These are phyloP conservation scores for Myopa testacea DNA, from an alignment of 2,888 invertebrate genomes.

Conservation along the genomic window DNA sequence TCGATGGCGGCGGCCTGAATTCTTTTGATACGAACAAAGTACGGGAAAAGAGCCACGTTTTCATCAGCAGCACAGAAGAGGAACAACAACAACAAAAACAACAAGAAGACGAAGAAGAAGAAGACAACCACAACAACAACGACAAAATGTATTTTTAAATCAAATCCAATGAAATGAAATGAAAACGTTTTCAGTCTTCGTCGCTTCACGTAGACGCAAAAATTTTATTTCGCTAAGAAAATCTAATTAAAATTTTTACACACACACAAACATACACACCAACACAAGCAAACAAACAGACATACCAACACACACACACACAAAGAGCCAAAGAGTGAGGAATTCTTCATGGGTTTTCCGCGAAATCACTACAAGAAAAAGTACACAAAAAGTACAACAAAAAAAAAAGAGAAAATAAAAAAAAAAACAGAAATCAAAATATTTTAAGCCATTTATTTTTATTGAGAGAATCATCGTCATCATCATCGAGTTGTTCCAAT, in stretches of 20 bases:
- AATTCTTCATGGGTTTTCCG: conserved; percentile 37
- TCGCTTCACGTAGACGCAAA: not conserved
- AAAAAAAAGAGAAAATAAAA: not conserved
- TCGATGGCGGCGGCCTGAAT: not conserved
- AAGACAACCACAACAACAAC: not conserved
- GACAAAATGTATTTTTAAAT: not conserved
- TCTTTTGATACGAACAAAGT: not conserved
- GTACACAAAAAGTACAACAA: not conserved
- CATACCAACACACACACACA: no score
- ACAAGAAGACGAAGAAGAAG: not conserved
- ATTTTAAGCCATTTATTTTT: no score
- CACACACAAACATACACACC: not conserved
- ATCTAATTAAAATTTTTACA: conserved; percentile 21
- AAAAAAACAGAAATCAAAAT: not conserved
- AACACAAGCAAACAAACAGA: no score
- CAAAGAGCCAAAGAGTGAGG: no score
- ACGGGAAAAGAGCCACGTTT: not conserved
- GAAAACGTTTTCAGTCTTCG: not conserved
- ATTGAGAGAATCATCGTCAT: not conserved
- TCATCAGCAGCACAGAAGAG: not conserved
- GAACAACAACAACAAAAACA: not conserved
- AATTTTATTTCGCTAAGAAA: not conserved
- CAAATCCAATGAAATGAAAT: conserved; percentile 3
- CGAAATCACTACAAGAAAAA: not conserved
- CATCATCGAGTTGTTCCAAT: not conserved